Evolutionary conservation across 1,140 invertebrate species (phyloP), one percentile per base, ranked within the genome.

Genomic region (Drosophila lini): DNA sequence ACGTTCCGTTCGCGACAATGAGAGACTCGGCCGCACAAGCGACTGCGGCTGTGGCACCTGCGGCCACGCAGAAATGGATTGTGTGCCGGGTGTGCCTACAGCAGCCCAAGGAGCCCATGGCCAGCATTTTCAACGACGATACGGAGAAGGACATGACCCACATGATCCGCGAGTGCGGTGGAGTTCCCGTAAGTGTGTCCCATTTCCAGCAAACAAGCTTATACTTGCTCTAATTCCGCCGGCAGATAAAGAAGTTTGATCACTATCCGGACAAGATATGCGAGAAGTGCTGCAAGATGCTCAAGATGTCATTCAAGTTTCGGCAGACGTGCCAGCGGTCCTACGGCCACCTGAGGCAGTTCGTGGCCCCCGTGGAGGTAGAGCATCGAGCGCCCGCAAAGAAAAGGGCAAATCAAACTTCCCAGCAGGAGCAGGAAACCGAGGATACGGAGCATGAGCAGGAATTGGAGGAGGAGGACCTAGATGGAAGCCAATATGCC

Each of bases 241-340:
- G 62, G 2, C 48, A 91, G 90, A 91, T 91, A 31, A 91, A 89
- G 38, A 81, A 85, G 60, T 91, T 90, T 25, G 90, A 91, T 65
- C 90, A 91, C 40, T 91, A 91, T 67, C 90, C 90, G 13, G 90
- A 91, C 47, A 91, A 91, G 59, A 91, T 91, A 44, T 91, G 90
- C 40, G 76, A 78, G 16, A 91, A 80, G 47, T 91, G 90, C 57
- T 68, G 74, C 3, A 88, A 78, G 22, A 76, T 78, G 45, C 68
- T 91, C 38, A 80, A 85, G 28, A 65, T 85, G 47, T 77, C 90
- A 1, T 85, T 74, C 28, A 91, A 85, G 65, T 91, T 91, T 31
- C 78, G 90, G 5, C 62, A 80, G 44, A 78, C 75, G 2, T 91
- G 90, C 48, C 90, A 91, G 65, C 75, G 79, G 5, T 91, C 90